Conservation (phyloP, 2,113 vertebrate genomes). For the Anoura caudifer region DNA sequence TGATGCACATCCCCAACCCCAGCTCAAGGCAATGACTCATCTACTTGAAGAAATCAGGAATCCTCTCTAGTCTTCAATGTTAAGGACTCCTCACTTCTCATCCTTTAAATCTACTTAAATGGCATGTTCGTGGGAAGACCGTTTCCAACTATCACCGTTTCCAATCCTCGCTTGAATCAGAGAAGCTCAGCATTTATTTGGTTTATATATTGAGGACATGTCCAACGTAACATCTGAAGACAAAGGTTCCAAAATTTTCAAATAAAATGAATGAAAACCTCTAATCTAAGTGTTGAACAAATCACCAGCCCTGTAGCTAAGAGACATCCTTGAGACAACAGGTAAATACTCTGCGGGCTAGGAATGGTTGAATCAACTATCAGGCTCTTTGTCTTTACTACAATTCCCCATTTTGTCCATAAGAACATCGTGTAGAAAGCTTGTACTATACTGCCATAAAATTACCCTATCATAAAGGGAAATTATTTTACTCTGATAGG, state of each 20-base stretch:
- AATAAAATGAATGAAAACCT: not conserved
- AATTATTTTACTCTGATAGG: not conserved
- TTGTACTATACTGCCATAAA: not conserved
- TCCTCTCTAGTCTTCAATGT: not conserved
- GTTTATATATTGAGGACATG: not conserved
- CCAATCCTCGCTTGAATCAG: not conserved
- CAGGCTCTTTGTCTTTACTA: not conserved
- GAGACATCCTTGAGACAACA: not conserved
- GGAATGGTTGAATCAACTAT: not conserved
- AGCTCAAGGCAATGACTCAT: not conserved
- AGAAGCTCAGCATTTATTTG: not conserved
- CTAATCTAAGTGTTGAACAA: not conserved
- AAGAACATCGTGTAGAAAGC: not conserved
- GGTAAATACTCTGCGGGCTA: not conserved
- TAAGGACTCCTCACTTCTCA: not conserved
- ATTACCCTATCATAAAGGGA: not conserved
- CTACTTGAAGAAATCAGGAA: not conserved
- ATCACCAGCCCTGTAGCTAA: not conserved
- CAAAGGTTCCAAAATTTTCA: conserved; percentile 11
- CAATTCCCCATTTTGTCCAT: not conserved
- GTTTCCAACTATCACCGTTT: not conserved
- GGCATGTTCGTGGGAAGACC: not conserved
- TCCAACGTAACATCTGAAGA: not conserved
- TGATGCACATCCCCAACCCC: not conserved
- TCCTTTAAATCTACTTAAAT: not conserved